These are phyloP conservation scores for Venturia canescens DNA, from an alignment of 1,140 invertebrate genomes.

Conservation along the genomic window DNA sequence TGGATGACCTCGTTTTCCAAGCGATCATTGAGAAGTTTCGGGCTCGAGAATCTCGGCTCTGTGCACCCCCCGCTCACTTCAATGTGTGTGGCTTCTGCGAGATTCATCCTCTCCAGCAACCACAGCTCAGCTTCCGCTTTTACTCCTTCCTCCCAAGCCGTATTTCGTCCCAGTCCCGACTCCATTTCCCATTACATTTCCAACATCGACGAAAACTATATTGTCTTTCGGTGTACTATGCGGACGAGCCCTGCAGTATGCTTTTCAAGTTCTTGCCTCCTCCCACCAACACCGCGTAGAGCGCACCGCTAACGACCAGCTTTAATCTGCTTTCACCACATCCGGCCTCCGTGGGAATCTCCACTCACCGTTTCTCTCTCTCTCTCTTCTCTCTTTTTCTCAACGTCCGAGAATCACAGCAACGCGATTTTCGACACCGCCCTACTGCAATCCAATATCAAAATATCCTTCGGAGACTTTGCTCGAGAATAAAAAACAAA, in stretches of 20 bases:
- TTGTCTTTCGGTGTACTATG: conserved; percentile 22
- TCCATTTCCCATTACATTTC: conserved; percentile 13
- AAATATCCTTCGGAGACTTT: conserved; percentile 56
- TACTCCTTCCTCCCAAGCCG: not conserved
- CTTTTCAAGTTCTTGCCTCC: not conserved
- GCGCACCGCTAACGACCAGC: conserved; percentile 58
- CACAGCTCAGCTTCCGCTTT: conserved; percentile 30
- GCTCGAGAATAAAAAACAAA: conserved; percentile 41
- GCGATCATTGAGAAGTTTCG: conserved; percentile 34
- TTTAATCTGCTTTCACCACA: conserved; percentile 66
- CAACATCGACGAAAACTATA: conserved; percentile 40
- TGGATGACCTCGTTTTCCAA: conserved; percentile 37
- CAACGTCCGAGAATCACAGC: conserved; percentile 1
- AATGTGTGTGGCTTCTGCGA: conserved; percentile 23
- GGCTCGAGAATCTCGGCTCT: conserved; percentile 26
- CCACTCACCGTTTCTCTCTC: conserved; percentile 50
- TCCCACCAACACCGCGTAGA: not conserved
- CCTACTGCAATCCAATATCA: conserved; percentile 62
- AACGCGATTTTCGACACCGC: not conserved
- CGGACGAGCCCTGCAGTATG: not conserved
- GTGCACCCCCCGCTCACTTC: not conserved
- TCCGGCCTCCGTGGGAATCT: conserved; percentile 63
- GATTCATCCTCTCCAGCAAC: conserved; percentile 31
- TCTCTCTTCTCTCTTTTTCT: too few species aligned
- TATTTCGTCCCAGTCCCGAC: not conserved